Evolutionary conservation across 2,888 invertebrate species (phyloP), one percentile per base, ranked within the genome.

Genomic region (Pseudeuparius sepicola): DNA sequence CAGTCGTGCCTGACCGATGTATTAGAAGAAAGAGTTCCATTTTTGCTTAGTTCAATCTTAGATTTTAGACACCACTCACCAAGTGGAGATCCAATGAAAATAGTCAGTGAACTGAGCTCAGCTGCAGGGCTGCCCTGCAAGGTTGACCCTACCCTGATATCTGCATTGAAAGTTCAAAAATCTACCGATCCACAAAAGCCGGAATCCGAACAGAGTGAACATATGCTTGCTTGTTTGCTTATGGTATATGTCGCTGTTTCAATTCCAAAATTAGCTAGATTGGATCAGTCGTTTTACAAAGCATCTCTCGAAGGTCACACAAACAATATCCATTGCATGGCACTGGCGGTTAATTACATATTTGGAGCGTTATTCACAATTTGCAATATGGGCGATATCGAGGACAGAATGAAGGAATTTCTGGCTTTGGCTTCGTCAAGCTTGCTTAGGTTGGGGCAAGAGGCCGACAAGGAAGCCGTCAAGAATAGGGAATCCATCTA

Each of bases 211-310:
- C 93, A 94, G 48, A 47, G 47, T 13, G 93, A 96, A 53, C 94
- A 96, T 64, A 70, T 88, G 16, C 69, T 90, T 20, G 89, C 94
- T 2, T 98, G 98, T 59, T 67, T 98, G 23, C 63, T 99, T 39
- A 93, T 99, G 92, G 98, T 99, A 4, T 98, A 97, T 61, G 89
- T 98, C 0, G 97, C 98, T 0, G 94, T 98, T 10, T 92, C 96
- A 1, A 81, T 98, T 48, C 97, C 97, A 2, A 86, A 90, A 60
- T 68, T 98, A 31, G 94, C 97, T 2, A 75, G 85, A 39, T 85
- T 79, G 50, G 94, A 96, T 40, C 79, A 78, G 34, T 89, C 93
- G 0, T 87, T 89, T 52, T 89, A 88, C 57, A 71, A 86, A 38
- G 84, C 89, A 1, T 84, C 87, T 1, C 65, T 86, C 37, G 83